These are phyloP conservation scores for Ellobius talpinus DNA, from an alignment of 2,113 vertebrate genomes.

Conservation along the genomic window DNA sequence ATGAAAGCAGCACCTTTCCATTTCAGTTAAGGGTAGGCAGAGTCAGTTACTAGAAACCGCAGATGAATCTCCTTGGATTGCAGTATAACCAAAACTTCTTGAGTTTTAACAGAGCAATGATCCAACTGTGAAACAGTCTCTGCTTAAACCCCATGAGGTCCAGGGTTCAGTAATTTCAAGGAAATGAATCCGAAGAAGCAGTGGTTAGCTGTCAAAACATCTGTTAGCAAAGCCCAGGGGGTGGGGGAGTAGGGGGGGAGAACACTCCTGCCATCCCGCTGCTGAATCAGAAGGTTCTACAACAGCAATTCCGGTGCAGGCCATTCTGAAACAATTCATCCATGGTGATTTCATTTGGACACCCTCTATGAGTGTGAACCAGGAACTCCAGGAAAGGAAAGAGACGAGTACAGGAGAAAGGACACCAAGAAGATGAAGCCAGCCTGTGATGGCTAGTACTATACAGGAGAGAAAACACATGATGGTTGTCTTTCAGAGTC, in stretches of 20 bases:
- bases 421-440: neutral
- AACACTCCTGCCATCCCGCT: neutral
- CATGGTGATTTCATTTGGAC: neutral
- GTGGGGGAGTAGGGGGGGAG: neutral
- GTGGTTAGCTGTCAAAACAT: slow-evolving; percentile 68
- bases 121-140: slow-evolving; percentile 37
- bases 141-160: neutral
- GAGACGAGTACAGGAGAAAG: neutral
- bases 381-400: neutral
- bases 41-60: slow-evolving; percentile 33
- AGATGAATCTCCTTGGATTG: neutral
- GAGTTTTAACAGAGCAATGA: slow-evolving; percentile 53
- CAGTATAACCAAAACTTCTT: neutral
- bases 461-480: neutral
- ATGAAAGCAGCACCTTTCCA: neutral
- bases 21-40: neutral
- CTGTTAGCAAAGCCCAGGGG: slow-evolving; percentile 47
- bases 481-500: neutral
- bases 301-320: neutral
- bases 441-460: neutral
- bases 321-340: neutral
- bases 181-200: slow-evolving; percentile 62
- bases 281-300: neutral
- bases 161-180: slow-evolving; percentile 43
- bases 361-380: neutral